Evolutionary conservation across 2,113 vertebrate species (phyloP), one percentile per base, ranked within the genome.

Genomic region (Cavia porcellus): DNA sequence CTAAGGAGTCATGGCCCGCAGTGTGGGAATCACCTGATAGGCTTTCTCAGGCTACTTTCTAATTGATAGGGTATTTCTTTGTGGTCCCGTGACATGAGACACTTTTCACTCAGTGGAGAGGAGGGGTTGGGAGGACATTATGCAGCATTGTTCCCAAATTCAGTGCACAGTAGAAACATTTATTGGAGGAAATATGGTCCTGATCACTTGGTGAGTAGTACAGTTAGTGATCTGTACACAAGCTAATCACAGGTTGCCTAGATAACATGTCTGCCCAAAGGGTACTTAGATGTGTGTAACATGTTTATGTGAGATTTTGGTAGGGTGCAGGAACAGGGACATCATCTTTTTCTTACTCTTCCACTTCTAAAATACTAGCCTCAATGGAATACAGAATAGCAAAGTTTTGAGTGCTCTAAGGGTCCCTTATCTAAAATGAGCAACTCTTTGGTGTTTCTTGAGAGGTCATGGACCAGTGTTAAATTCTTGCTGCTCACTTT

Each of bases 241-340:
- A 38, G 38, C 10, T 3, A 1, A 25, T 62, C 80, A 35, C 70
- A 42, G 22, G 32, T 57, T 94, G 59, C 45, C 50, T 62, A 45
- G 17, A 57, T 45, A 90, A 50, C 5, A 0, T 84, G 50, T 87
- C n/a, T 85, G 13, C 55, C 8, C 8, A 66, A 38, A 84, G 30
- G 50, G 52, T 93, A 22, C 70, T 85, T 90, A 75, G 30, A 90
- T 89, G 55, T 89, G 66, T 19, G 42, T 81, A 81, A 72, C 38
- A 74, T 20, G 9, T 38, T 90, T 80, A 30, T 47, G 61, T 75
- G 55, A 66, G 20, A 24, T 55, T 64, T 61, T 66, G 86, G 7
- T 1, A 12, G 28, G 19, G 15, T 24, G 1, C 32, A 1, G 38
- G 45, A 68, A 90, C 28, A 77, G 45, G 7, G n/a, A 30, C 25